A percentile compares a stretch with the other conserved stretches of the same genome.
These are phyloP conservation scores for Neoarius graeffei DNA, from an alignment of 2,113 vertebrate species.

Conservation along the genomic window DNA sequence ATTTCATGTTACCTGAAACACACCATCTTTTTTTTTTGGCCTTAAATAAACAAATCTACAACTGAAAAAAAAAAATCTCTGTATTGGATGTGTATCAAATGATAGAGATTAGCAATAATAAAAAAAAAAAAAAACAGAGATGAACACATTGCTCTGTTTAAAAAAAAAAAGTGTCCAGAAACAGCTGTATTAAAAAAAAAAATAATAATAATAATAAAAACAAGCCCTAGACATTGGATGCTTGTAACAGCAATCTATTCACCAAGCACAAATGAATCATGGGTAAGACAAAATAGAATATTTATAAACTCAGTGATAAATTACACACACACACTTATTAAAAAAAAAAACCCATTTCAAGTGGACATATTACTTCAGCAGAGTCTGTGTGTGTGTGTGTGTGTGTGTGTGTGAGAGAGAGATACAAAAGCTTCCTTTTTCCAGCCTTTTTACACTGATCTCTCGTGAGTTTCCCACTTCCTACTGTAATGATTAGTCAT, in stretches of 20 bases:
- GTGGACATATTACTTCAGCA: not conserved
- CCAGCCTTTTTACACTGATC: not conserved
- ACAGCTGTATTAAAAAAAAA: not conserved
- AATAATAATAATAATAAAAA: too few species aligned
- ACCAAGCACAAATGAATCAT: not conserved
- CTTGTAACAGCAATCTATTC: not conserved
- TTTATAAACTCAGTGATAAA: not conserved
- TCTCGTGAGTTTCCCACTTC: not conserved
- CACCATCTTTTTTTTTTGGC: too few species aligned
- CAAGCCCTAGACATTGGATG: not conserved
- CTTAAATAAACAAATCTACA: constrained; percentile 5
- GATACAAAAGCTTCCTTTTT: not conserved
- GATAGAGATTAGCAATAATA: not conserved
- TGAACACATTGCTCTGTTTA: not conserved
- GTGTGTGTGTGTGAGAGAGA: too few species aligned
- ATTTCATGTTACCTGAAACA: too few species aligned
- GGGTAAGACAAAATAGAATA: not conserved
- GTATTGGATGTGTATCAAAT: not conserved
- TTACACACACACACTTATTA: not conserved
- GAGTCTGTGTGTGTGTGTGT: not conserved
- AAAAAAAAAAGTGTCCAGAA: constrained; percentile 10
- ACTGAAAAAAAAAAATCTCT: not conserved
- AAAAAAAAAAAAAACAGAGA: too few species aligned
- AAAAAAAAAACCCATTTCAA: not conserved
- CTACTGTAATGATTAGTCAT: not conserved